Evolutionary conservation across 2,888 invertebrate species (phyloP).

Genomic region (Laothoe populi): DNA sequence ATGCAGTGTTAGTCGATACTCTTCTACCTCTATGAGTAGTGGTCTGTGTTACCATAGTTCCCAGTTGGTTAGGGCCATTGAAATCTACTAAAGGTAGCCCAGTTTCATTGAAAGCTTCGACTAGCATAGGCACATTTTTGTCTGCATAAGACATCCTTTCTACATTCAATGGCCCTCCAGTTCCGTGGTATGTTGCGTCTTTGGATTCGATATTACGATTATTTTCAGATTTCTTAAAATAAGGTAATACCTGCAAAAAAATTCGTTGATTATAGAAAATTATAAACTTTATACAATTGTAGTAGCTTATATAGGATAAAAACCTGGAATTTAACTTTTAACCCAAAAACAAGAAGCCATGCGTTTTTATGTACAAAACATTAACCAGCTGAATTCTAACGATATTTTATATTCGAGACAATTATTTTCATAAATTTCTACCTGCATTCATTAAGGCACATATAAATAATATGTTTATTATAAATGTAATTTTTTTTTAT

Average conservation of each 20-base stretch:
- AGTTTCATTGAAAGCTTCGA: conserved; percentile 85
- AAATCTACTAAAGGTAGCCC: conserved; percentile 85
- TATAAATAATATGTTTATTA: no score
- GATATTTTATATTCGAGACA: no score
- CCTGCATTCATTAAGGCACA: no score
- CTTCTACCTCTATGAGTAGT: conserved; percentile 85
- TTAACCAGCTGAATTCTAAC: no score
- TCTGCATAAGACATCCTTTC: conserved; percentile 86
- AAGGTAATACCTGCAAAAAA: conserved; percentile 83
- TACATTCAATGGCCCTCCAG: conserved; percentile 85
- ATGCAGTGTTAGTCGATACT: conserved; percentile 86
- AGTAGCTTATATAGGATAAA: no score
- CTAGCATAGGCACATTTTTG: conserved; percentile 76
- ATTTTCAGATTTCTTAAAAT: conserved; percentile 87
- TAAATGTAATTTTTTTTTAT: not conserved
- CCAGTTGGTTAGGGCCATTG: conserved; percentile 83
- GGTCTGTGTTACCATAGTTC: conserved; percentile 86
- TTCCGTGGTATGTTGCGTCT: conserved; percentile 81
- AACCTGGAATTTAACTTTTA: not conserved
- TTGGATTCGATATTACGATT: conserved; percentile 79
- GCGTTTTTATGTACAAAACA: no score
- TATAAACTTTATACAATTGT: not conserved
- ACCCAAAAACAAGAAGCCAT: no score
- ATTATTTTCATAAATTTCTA: no score
- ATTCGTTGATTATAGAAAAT: conserved; percentile 14